Evolutionary conservation across 2,888 invertebrate species (phyloP), one percentile per base, ranked within the genome.

Genomic region (Macaria liturata): DNA sequence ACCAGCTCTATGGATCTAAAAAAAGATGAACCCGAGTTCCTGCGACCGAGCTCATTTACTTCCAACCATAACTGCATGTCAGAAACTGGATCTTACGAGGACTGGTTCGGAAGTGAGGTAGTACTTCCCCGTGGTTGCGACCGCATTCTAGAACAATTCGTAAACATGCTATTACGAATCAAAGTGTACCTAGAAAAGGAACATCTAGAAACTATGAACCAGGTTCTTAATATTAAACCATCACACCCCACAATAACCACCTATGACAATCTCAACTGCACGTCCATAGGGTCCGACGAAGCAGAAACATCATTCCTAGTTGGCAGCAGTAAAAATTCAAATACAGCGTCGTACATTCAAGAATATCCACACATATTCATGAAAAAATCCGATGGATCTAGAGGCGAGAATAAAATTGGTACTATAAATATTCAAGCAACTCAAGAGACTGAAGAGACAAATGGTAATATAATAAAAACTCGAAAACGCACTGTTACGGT

Each of bases 291-390:
- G 39, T 59, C 67, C n/a, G 83, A 84, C 44, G 76, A 74, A 4
- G 70, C 81, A 6, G 88, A 88, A 0, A 81, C 86, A 0, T 83
- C 88, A 5, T 78, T 76, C 6, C 68, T 74, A 31, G 79, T 86
- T 3, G 83, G 81, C 3, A 86, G 72, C 52, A 83, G 71, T 52
- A 81, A 70, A 68, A 78, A 72, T 32, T 9, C 51, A 6, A 80
- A 69, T 47, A 78, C 75, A 32, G 82, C 87, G n/a, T 83, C 85
- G 4, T 91, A 89, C 59, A 66, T 91, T 46, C 77, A 78, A 39
- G 83, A 91, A 51, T 90, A 88, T 70, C 90, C 90, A 9, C 80
- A 89, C 67, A 88, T 90, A 73, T 91, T 91, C 69, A 84, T 80
- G 78, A 89, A 84, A 67, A 87, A 77, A 50, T 65, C 78, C 0